Percentiles rank a stretch among this genome's conserved stretches.
Evolutionary conservation across 2,888 invertebrate species (phyloP).

Genomic region (Mantis religiosa): DNA sequence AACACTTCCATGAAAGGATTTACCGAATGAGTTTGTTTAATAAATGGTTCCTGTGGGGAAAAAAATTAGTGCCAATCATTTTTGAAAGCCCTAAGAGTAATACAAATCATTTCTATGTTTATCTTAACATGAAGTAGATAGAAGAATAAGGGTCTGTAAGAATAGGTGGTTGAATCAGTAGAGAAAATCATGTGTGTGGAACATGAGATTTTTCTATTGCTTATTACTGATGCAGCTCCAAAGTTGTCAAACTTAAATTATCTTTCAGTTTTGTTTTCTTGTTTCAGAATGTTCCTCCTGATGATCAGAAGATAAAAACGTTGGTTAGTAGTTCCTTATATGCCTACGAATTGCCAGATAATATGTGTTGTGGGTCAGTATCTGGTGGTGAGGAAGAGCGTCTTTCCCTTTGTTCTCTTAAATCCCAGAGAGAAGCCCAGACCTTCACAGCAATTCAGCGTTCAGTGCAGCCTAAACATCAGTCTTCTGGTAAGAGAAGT

Average conservation of each 20-base stretch:
- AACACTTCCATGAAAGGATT: no score
- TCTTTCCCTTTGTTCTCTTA: conserved; percentile 34
- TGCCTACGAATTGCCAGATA: conserved; percentile 64
- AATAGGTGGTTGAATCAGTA: no score
- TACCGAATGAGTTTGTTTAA: no score
- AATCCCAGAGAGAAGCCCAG: conserved; percentile 39
- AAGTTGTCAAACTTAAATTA: background rate
- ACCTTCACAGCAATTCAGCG: conserved; percentile 43
- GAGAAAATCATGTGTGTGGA: no score
- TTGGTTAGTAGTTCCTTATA: conserved; percentile 48
- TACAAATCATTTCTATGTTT: no score
- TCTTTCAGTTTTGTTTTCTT: background rate
- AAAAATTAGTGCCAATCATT: no score
- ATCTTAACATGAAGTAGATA: no score
- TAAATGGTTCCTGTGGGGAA: no score
- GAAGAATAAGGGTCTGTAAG: no score
- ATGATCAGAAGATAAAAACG: conserved; percentile 41
- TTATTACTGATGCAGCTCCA: no score
- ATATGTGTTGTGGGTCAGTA: conserved; percentile 9
- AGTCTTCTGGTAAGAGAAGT: background rate
- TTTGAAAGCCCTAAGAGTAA: no score
- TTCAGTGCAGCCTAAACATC: conserved; percentile 32
- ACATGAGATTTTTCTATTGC: no score
- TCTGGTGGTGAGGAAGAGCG: conserved; percentile 37
- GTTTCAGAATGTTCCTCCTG: conserved; percentile 44